Percentiles rank a stretch among this genome's conserved stretches.
Evolutionary conservation across 2,888 invertebrate species (phyloP).

Genomic region (Apoda limacodes): DNA sequence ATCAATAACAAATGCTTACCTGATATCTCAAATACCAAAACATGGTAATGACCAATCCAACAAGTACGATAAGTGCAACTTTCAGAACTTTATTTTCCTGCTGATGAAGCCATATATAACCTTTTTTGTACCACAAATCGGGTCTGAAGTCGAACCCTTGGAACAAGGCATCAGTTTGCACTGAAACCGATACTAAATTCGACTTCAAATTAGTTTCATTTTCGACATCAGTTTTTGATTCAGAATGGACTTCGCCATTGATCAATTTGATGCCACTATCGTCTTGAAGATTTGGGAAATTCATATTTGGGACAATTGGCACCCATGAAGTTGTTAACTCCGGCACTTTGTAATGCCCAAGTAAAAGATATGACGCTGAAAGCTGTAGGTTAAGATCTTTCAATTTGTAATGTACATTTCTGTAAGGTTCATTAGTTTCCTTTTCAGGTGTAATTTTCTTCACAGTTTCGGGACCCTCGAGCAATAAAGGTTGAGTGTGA

Average conservation of each 20-base stretch:
- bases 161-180: conserved; percentile 67
- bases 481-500: conserved; percentile 75
- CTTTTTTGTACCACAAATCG: conserved; percentile 48
- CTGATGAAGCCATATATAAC: conserved; percentile 75
- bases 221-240: conserved; percentile 43
- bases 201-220: conserved; percentile 57
- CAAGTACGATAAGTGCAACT: conserved; percentile 74
- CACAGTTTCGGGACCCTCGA: conserved; percentile 76
- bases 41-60: conserved; percentile 77
- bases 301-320: conserved; percentile 46
- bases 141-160: conserved; percentile 50
- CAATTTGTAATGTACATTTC: conserved; percentile 57
- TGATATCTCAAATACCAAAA: conserved; percentile 82
- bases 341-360: conserved; percentile 81
- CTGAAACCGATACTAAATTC: conserved; percentile 56
- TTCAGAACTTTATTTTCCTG: conserved; percentile 83
- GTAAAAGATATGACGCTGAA: conserved; percentile 55
- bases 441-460: conserved; percentile 30
- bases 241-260: conserved; percentile 49
- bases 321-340: conserved; percentile 65
- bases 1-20: conserved; percentile 50
- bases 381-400: conserved; percentile 53
- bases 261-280: conserved; percentile 40
- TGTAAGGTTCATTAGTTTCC: conserved; percentile 56
- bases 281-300: conserved; percentile 35